Evolutionary conservation across 2,797 vertebrate genomes (phyloP).

Genomic region (Scomberomorus guttatus): DNA sequence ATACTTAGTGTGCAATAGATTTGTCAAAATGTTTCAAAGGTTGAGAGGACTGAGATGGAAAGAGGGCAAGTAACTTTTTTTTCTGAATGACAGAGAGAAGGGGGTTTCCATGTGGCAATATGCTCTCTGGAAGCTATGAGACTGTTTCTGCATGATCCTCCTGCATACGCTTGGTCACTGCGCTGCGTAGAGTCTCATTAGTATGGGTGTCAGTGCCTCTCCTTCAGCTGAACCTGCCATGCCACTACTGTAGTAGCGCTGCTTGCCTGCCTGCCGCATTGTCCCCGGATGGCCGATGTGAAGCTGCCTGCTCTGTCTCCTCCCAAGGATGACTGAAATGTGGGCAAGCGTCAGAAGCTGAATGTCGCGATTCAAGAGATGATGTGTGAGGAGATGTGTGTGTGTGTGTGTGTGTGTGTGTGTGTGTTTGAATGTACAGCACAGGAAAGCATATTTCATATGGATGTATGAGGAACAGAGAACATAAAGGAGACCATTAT

Average conservation of each 20-base stretch:
- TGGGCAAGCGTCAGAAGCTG: slow-evolving; percentile 57
- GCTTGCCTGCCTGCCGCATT: slow-evolving; percentile 80
- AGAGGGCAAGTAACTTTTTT: slow-evolving; percentile 42
- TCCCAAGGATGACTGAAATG: slow-evolving; percentile 74
- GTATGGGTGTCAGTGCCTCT: slow-evolving; percentile 81
- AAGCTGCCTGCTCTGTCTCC: slow-evolving; percentile 71
- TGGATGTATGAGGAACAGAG: slow-evolving; percentile 2
- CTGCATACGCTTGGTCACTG: slow-evolving; percentile 69
- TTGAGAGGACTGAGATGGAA: slow-evolving; percentile 45
- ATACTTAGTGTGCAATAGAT: slow-evolving; percentile 36
- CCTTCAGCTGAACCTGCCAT: slow-evolving; percentile 85
- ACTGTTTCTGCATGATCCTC: slow-evolving; percentile 70
- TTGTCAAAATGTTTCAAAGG: slow-evolving; percentile 52
- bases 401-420: neutral
- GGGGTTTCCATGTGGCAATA: slow-evolving; percentile 46
- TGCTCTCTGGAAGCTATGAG: slow-evolving; percentile 55
- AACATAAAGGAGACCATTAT: slow-evolving; percentile 26
- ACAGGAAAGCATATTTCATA: slow-evolving; percentile 25
- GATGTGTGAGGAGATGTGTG: slow-evolving; percentile 45
- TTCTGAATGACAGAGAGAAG: slow-evolving; percentile 27
- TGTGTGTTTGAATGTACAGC: neutral
- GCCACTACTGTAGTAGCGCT: slow-evolving; percentile 79
- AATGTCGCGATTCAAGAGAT: slow-evolving; percentile 59
- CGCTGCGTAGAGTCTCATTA: slow-evolving; percentile 78
- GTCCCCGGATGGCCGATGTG: slow-evolving; percentile 77